Conservation (phyloP, 2,888 invertebrate genomes). For the Tupiocoris notatus region DNA sequence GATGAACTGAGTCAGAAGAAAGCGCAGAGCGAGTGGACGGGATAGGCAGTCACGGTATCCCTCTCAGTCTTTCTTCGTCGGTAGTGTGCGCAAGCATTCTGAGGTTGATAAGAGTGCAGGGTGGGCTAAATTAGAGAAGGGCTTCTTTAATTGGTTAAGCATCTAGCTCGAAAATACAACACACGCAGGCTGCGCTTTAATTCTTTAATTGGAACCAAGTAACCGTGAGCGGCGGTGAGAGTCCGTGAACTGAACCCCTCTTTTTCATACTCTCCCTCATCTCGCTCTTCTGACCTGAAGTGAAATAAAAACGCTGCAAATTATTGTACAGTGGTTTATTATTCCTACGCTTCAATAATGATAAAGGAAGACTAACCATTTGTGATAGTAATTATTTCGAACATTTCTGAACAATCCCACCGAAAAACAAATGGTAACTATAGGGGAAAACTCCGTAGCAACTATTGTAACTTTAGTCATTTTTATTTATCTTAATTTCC, state of each 20-base stretch:
- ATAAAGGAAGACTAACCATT: no score
- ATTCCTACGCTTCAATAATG: no score
- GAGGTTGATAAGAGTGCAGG: neutral
- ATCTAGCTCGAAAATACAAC: conserved; percentile 42
- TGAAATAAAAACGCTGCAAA: no score
- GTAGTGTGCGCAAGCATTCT: neutral
- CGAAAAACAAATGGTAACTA: no score
- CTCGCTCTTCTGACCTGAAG: neutral
- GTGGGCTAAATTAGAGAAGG: neutral
- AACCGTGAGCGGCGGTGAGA: conserved; percentile 38
- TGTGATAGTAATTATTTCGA: no score
- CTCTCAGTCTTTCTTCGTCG: neutral
- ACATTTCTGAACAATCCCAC: no score
- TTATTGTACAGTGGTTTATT: no score
- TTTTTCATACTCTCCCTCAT: neutral
- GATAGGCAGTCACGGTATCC: neutral
- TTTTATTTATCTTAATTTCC: no score
- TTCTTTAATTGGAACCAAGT: conserved; percentile 48
- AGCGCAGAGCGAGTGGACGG: neutral
- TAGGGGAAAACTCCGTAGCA: no score
- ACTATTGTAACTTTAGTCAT: no score
- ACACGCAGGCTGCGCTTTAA: conserved; percentile 45
- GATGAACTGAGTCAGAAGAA: neutral
- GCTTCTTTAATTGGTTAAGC: conserved; percentile 44
- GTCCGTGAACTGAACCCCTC: conserved; percentile 3